Evolutionary conservation across 2,888 invertebrate genomes (phyloP).

Genomic region (Gortyna flavago): DNA sequence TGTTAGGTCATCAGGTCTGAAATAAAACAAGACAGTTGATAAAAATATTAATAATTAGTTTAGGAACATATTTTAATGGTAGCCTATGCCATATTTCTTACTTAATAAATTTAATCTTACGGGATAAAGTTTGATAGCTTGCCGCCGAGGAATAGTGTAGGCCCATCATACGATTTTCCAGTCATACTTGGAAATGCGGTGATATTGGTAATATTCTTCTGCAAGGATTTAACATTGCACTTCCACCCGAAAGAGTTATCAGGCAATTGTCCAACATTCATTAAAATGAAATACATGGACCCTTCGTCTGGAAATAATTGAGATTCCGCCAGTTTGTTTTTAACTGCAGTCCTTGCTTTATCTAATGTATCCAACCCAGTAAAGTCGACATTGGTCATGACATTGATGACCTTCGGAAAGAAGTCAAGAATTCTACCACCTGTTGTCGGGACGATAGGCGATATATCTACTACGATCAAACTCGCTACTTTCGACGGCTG

Average conservation of each 20-base stretch:
- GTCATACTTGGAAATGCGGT: conserved; percentile 77
- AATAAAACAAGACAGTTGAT: conserved; percentile 15
- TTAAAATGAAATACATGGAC: conserved; percentile 73
- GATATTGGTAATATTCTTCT: conserved; percentile 71
- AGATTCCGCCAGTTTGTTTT: conserved; percentile 69
- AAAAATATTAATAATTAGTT: background rate
- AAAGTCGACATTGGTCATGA: conserved; percentile 90
- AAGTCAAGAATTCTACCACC: conserved; percentile 85
- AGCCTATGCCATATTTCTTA: background rate
- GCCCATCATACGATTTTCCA: conserved; percentile 75
- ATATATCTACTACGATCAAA: conserved; percentile 92
- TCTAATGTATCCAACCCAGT: conserved; percentile 86
- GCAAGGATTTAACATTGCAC: conserved; percentile 75
- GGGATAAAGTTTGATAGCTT: conserved; percentile 77
- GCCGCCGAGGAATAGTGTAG: conserved; percentile 81
- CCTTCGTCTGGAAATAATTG: conserved; percentile 66
- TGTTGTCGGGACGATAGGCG: conserved; percentile 89
- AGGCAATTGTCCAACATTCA: conserved; percentile 74
- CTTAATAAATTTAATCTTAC: conserved; percentile 70
- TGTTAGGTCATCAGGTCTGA: conserved; percentile 52
- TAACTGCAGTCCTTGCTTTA: conserved; percentile 89
- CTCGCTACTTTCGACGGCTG: conserved; percentile 90
- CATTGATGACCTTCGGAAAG: conserved; percentile 86
- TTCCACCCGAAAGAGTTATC: conserved; percentile 77
- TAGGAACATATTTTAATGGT: background rate